Percentiles rank a stretch among this genome's conserved stretches.
phyloP scores from a whole-genome alignment of 2,113 vertebrate species.

The Hippocampus zosterae region DNA sequence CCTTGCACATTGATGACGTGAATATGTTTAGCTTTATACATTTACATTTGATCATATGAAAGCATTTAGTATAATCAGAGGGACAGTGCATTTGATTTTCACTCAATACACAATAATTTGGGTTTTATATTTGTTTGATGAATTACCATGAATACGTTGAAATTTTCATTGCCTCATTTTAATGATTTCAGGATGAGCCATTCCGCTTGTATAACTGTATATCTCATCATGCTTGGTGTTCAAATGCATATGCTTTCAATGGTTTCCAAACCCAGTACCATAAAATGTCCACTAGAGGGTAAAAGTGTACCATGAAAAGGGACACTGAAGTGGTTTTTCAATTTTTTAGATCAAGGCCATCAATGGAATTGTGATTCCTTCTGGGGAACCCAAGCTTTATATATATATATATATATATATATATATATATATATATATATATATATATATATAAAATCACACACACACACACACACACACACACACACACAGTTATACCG shows the following conservation, averaged over 20 bases:
- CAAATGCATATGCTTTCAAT: background rate
- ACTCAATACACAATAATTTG: background rate
- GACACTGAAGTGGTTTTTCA: background rate
- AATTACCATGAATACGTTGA: background rate
- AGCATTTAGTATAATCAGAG: background rate
- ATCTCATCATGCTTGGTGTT: background rate
- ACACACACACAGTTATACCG: no score
- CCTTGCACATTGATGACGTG: no score
- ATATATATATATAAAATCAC: no score
- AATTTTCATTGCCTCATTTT: background rate
- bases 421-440: no score
- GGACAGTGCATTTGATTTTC: background rate
- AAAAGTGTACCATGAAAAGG: slow-evolving; percentile 15
- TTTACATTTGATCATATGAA: background rate
- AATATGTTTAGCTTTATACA: background rate
- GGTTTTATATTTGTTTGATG: background rate
- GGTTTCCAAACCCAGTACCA: slow-evolving; percentile 15
- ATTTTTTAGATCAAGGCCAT: background rate
- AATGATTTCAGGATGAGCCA: background rate
- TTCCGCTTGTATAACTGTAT: background rate
- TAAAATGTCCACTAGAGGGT: slow-evolving; percentile 58
- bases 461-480: no score
- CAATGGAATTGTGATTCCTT: background rate
- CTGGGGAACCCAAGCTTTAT: background rate
- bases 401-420: no score